These are phyloP conservation scores for Trematocara variabile DNA, from an alignment of 2,113 vertebrate species.

Conservation along the genomic window DNA sequence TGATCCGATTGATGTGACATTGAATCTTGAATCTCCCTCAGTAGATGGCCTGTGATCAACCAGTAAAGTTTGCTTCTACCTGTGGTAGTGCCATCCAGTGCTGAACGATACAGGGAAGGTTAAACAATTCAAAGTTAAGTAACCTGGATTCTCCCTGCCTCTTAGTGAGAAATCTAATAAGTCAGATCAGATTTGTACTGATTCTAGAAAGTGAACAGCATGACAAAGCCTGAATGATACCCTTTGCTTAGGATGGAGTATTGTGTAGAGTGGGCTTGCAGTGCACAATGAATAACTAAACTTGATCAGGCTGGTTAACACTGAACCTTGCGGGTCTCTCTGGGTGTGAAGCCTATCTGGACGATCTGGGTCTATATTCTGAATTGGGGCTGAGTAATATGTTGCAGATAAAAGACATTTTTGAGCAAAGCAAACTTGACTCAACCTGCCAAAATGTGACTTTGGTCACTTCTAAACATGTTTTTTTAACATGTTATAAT, in stretches of 20 bases:
- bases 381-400: neutral
- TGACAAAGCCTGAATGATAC: neutral
- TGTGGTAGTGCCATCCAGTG: neutral
- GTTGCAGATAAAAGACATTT: neutral
- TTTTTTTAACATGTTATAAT: neutral
- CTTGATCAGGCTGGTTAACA: neutral
- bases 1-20: neutral
- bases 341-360: neutral
- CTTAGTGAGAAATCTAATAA: neutral
- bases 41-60: neutral
- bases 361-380: neutral
- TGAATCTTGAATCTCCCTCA: neutral
- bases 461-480: neutral
- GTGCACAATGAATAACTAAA: neutral
- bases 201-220: neutral
- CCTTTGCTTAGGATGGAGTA: neutral
- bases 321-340: neutral
- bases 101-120: neutral
- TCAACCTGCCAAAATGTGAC: neutral
- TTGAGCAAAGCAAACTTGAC: neutral
- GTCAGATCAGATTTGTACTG: neutral
- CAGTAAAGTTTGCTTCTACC: neutral
- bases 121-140: neutral
- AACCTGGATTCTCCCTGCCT: neutral
- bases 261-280: neutral